Evolutionary conservation across 2,888 invertebrate species (phyloP).

Genomic region (Tipula helvola): DNA sequence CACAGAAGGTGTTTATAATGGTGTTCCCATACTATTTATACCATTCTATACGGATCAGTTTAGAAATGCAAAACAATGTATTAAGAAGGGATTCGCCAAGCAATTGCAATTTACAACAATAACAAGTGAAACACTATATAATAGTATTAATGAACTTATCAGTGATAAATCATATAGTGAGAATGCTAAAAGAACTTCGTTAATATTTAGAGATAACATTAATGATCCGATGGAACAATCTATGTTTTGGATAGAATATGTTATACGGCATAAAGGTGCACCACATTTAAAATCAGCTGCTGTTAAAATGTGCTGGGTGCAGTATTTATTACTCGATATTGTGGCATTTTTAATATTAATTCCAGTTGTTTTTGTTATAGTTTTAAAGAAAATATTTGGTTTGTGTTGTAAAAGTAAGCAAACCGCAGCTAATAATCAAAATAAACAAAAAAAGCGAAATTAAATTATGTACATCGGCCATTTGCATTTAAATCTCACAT

Average conservation of each 20-base stretch:
- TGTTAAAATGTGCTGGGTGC: conserved; percentile 32
- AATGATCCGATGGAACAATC: conserved; percentile 44
- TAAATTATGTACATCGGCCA: not conserved
- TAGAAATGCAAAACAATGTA: conserved; percentile 31
- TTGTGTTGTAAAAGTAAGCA: not conserved
- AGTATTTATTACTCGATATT: conserved; percentile 39
- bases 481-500: no score
- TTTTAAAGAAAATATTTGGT: not conserved
- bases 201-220: conserved; percentile 41
- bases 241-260: conserved; percentile 48
- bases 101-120: conserved; percentile 29
- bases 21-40: conserved; percentile 35
- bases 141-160: conserved; percentile 29
- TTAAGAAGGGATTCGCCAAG: conserved; percentile 32
- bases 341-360: conserved; percentile 32
- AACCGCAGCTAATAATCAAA: not conserved
- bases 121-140: conserved; percentile 27
- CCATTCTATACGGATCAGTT: conserved; percentile 37
- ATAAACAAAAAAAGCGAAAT: not conserved
- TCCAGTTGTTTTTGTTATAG: not conserved
- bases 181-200: conserved; percentile 36
- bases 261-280: conserved; percentile 35
- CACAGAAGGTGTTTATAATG: conserved; percentile 35
- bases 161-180: conserved; percentile 31
- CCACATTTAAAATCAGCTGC: conserved; percentile 32